Evolutionary conservation across 2,888 invertebrate species (phyloP).

Genomic region (Eudasyphora cyanicolor): DNA sequence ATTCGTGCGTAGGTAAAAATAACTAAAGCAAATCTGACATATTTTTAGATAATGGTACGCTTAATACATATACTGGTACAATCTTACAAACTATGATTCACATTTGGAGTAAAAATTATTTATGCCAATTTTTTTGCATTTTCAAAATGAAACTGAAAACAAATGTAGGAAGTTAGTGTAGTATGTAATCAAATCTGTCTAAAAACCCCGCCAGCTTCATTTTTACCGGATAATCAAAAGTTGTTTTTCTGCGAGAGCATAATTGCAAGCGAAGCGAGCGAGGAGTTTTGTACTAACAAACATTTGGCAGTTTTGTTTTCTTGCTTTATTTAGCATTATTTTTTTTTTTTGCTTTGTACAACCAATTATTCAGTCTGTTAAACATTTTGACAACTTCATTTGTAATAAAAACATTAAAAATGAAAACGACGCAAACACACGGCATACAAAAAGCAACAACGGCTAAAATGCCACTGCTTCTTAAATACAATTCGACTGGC

Average conservation of each 20-base stretch:
- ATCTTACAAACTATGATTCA: too few relatives aligned
- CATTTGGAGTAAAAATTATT: background rate
- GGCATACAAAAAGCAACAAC: background rate
- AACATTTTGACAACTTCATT: constrained; percentile 66
- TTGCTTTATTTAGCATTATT: constrained; percentile 11
- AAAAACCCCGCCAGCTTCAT: background rate
- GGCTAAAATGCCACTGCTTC: constrained; percentile 22
- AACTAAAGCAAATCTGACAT: too few relatives aligned
- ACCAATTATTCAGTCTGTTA: constrained; percentile 64
- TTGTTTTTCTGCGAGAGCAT: background rate
- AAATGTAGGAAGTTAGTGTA: background rate
- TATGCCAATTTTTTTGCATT: background rate
- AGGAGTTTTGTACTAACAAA: background rate
- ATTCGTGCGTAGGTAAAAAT: too few relatives aligned
- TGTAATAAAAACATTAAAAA: constrained; percentile 55
- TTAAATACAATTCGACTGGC: constrained; percentile 29
- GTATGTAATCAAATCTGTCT: constrained; percentile 8
- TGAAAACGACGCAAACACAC: constrained; percentile 52
- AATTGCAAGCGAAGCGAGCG: too few relatives aligned
- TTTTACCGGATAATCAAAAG: background rate
- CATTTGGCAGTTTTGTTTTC: background rate
- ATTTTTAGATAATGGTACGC: too few relatives aligned
- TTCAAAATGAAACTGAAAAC: constrained; percentile 9
- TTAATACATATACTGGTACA: too few relatives aligned
- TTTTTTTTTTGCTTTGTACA: constrained; percentile 1